Evolutionary conservation across 30 jellyfish, hydroid and myxozoan genomes (phyloP).

Genomic region (Cassiopea andromeda): DNA sequence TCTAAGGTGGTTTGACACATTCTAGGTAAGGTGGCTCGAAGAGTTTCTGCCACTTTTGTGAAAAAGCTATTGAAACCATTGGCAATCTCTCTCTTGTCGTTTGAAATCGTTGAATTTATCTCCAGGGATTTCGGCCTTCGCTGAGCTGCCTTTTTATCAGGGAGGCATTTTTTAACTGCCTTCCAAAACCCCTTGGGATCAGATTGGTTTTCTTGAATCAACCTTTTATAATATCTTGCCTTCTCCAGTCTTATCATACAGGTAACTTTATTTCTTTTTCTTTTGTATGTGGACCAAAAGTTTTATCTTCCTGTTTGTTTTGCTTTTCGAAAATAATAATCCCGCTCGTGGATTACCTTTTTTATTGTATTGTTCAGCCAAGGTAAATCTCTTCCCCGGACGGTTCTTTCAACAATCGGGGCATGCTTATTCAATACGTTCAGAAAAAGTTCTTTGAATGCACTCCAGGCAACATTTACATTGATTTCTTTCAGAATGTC

Average conservation of each 20-base stretch:
- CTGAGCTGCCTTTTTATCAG: conserved; percentile 37
- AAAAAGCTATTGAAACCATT: conserved; percentile 38
- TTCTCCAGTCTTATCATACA: conserved; percentile 28
- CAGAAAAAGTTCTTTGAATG: conserved; percentile 46
- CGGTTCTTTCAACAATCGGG: neutral
- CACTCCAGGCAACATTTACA: conserved; percentile 57
- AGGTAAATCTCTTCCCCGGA: conserved; percentile 43
- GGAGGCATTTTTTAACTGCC: conserved; percentile 55
- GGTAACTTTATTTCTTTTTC: conserved; percentile 31
- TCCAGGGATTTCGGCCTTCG: conserved; percentile 29
- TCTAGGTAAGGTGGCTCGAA: neutral
- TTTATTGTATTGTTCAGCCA: conserved; percentile 57
- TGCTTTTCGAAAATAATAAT: conserved; percentile 44
- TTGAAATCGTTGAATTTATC: conserved; percentile 51
- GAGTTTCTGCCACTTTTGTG: conserved; percentile 43
- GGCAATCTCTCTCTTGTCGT: conserved; percentile 36
- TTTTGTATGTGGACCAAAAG: conserved; percentile 52
- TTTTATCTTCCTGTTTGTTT: conserved; percentile 21
- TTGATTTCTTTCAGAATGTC: conserved; percentile 23
- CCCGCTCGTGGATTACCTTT: conserved; percentile 22
- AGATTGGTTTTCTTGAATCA: conserved; percentile 44
- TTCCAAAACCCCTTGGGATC: conserved; percentile 71
- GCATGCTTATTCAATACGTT: conserved; percentile 38
- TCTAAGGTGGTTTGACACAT: conserved; percentile 2
- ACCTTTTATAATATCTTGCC: conserved; percentile 20